phyloP scores from a whole-genome alignment of 2,113 vertebrate species.

The Sminthopsis crassicaudata region DNA sequence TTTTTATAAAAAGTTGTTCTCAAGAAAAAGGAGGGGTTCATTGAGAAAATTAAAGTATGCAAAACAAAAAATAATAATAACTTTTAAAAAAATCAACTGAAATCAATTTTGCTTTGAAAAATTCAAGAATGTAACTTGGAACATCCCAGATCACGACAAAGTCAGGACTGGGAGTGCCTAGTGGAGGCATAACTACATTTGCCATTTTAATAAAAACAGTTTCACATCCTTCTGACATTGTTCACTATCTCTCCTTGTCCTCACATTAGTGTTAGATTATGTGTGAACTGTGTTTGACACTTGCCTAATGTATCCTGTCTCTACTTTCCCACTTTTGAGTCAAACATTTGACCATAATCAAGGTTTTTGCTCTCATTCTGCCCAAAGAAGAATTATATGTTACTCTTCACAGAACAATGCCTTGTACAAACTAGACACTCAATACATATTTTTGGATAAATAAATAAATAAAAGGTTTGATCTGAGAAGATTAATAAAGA shows the following conservation, averaged over 20 bases:
- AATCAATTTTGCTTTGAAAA: background rate
- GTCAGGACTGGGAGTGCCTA: background rate
- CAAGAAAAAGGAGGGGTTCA: background rate
- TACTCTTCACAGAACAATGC: background rate
- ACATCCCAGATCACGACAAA: background rate
- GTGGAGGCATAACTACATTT: background rate
- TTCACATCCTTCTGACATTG: background rate
- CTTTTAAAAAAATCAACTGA: background rate
- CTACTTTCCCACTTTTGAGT: background rate
- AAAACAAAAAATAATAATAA: background rate
- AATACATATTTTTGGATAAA: constrained; percentile 54
- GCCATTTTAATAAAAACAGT: background rate
- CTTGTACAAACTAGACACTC: constrained; percentile 70
- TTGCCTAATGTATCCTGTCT: background rate
- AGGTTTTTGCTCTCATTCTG: background rate
- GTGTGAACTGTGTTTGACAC: background rate
- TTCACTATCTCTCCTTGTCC: background rate
- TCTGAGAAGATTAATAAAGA: constrained; percentile 2
- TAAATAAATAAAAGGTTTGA: constrained; percentile 36
- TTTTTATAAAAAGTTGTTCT: background rate
- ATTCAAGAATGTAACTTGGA: background rate
- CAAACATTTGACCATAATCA: constrained; percentile 4
- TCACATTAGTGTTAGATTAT: background rate
- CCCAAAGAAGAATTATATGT: background rate
- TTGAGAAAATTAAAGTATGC: background rate